phyloP scores from a whole-genome alignment of 2,113 vertebrate species.

The Sinocyclocheilus grahami region DNA sequence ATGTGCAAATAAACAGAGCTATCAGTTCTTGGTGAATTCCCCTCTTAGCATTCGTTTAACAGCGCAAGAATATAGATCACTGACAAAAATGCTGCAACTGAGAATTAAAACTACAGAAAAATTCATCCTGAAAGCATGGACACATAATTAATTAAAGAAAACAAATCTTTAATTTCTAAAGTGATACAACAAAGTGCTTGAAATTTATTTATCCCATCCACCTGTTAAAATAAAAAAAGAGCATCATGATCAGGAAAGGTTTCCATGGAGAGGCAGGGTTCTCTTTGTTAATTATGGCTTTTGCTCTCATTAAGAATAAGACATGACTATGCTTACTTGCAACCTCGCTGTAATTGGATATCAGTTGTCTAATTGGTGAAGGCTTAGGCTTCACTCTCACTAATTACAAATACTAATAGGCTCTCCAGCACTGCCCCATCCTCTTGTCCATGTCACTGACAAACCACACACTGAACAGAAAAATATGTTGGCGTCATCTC shows the following conservation, averaged over 20 bases:
- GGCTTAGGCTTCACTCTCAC: conserved; percentile 47
- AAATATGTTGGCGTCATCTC: conserved; percentile 12
- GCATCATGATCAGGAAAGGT: neutral
- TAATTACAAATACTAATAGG: conserved; percentile 57
- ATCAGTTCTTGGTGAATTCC: neutral
- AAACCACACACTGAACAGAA: neutral
- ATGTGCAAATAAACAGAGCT: neutral
- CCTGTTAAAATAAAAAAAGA: neutral
- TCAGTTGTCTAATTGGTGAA: conserved; percentile 46
- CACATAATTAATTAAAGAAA: neutral
- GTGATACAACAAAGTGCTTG: neutral
- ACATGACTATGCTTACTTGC: conserved; percentile 26
- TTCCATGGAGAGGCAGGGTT: conserved; percentile 14
- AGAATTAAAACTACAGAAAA: neutral
- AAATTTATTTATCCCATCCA: neutral
- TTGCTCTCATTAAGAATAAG: conserved; percentile 37
- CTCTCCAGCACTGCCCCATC: conserved; percentile 13
- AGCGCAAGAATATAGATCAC: neutral
- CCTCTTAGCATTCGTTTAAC: neutral
- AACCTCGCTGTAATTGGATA: conserved; percentile 47
- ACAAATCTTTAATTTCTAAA: neutral
- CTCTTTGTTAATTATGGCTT: neutral
- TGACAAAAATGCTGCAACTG: neutral
- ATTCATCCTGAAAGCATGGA: neutral
- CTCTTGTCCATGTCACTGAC: conserved; percentile 31